Conservation (phyloP, 2,113 vertebrate genomes). For the Platycercus adscitus region DNA sequence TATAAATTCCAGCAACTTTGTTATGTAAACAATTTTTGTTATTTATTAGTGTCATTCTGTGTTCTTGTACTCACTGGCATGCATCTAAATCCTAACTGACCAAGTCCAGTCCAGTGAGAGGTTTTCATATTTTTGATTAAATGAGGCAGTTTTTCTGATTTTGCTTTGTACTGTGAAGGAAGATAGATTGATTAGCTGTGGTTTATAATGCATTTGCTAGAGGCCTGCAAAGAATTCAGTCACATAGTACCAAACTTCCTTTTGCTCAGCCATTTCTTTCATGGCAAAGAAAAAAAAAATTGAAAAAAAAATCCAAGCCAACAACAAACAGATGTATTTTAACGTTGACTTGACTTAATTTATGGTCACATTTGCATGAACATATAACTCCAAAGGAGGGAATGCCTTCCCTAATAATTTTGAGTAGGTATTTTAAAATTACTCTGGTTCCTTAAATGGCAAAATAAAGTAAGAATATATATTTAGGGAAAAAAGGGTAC, state of each 20-base stretch:
- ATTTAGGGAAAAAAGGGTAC: neutral
- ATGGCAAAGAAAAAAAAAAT: neutral
- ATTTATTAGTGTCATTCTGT: neutral
- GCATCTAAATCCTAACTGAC: neutral
- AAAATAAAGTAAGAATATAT: neutral
- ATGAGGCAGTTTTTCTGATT: constrained; percentile 36
- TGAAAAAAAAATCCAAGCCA: neutral
- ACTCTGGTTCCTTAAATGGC: neutral
- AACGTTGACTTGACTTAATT: neutral
- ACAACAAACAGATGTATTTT: neutral
- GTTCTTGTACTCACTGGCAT: neutral
- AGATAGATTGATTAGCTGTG: neutral
- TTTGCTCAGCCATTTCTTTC: neutral
- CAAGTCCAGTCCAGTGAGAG: neutral
- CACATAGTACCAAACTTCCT: neutral
- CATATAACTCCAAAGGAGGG: neutral
- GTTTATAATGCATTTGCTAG: neutral
- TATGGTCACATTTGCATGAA: neutral
- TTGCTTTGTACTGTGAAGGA: constrained; percentile 47
- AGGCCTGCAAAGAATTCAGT: neutral
- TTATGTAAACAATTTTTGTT: neutral
- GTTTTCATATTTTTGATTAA: constrained; percentile 20
- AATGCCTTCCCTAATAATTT: neutral
- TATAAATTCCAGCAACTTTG: neutral
- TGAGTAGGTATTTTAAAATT: neutral